These are phyloP conservation scores for Recurvirostra avosetta DNA, from an alignment of 2,113 vertebrate genomes.

Conservation along the genomic window DNA sequence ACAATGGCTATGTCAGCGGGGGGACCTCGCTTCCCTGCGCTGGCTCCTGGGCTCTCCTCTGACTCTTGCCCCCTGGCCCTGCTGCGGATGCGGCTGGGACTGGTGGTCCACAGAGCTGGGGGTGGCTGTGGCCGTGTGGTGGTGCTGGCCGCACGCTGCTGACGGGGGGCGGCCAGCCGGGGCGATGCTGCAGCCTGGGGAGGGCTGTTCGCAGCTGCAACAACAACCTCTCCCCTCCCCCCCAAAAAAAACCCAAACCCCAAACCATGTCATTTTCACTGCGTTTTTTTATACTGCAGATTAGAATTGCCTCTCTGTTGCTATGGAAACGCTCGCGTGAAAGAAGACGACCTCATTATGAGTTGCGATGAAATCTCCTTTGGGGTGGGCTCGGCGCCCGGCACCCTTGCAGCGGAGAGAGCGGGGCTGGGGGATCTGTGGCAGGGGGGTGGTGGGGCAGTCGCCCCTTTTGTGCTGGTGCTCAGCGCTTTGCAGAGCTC, in stretches of 20 bases:
- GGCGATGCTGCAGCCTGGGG: neutral
- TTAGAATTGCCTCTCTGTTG: constrained; percentile 32
- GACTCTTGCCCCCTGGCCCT: neutral
- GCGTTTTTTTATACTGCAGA: neutral
- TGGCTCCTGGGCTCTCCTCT: neutral
- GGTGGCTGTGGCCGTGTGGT: neutral
- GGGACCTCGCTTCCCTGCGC: accelerated
- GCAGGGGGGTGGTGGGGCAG: accelerated
- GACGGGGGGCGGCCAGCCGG: accelerated
- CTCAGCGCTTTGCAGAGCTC: neutral
- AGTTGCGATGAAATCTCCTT: neutral
- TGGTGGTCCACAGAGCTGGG: accelerated
- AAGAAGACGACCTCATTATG: constrained; percentile 23
- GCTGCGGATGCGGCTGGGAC: neutral
- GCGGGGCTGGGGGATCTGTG: neutral
- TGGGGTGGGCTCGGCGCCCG: neutral
- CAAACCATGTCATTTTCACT: neutral
- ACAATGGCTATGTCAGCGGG: accelerated
- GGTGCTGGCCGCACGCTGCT: neutral
- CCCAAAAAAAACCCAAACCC: neutral
- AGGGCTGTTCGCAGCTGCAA: neutral
- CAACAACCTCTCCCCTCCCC: neutral
- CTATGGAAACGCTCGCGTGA: constrained; percentile 25
- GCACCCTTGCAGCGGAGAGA: neutral
- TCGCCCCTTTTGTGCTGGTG: neutral